These are phyloP conservation scores for Apis mellifera DNA, from an alignment of 1,140 invertebrate genomes.

Conservation along the genomic window DNA sequence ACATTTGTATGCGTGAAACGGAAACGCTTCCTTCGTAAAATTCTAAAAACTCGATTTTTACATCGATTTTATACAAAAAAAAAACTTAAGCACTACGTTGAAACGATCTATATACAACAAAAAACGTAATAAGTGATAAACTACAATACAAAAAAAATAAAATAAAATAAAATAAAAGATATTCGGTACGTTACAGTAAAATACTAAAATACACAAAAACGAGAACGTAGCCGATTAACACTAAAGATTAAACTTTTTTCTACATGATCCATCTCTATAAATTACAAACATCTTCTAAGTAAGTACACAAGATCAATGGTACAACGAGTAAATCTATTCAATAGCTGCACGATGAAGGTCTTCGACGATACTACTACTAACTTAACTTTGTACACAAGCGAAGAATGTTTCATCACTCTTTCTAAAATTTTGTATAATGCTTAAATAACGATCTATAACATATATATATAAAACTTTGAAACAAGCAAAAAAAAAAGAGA, in stretches of 20 bases:
- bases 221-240: neutral
- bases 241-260: neutral
- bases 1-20: neutral
- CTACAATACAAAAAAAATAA: neutral
- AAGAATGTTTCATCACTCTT: neutral
- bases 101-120: conserved; percentile 32
- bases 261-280: conserved; percentile 32
- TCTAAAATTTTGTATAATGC: neutral
- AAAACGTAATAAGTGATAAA: neutral
- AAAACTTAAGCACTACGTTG: neutral
- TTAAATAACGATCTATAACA: neutral
- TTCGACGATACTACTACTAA: conserved; percentile 28
- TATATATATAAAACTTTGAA: neutral
- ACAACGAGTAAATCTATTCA: conserved; percentile 23
- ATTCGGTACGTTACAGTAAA: neutral
- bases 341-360: conserved; percentile 65
- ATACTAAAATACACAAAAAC: neutral
- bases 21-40: neutral
- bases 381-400: conserved; percentile 53
- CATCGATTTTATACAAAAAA: neutral
- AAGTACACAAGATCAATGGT: conserved; percentile 7
- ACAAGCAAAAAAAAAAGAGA: neutral
- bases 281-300: conserved; percentile 32
- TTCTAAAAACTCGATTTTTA: neutral
- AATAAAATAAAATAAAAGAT: neutral